Conservation (phyloP, 2,113 vertebrate species). For the Isichthys henryi region DNA sequence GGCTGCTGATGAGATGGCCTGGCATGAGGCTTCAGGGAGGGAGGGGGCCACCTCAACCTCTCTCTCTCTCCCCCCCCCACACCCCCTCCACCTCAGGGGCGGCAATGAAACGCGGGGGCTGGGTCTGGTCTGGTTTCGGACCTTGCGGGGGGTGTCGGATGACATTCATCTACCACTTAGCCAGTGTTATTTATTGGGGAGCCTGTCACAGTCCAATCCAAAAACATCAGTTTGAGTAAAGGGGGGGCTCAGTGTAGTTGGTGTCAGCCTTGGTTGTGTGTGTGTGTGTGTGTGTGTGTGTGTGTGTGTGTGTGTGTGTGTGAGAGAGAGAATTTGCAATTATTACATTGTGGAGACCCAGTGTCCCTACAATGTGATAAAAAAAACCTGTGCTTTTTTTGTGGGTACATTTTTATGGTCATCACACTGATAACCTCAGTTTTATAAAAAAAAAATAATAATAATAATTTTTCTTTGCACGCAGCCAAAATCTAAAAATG, state of each 20-base stretch:
- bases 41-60: neutral
- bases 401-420: too few species aligned
- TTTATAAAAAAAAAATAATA: too few species aligned
- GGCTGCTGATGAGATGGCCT: constrained; percentile 67
- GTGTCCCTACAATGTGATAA: neutral
- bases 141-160: neutral
- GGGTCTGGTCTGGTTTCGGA: neutral
- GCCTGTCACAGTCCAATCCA: neutral
- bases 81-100: neutral
- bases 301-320: neutral
- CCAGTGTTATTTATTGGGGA: neutral
- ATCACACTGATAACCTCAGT: too few species aligned
- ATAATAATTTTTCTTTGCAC: too few species aligned
- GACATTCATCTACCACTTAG: neutral
- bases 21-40: constrained; percentile 30
- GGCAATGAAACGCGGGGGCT: neutral
- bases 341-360: neutral
- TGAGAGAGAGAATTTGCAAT: too few species aligned
- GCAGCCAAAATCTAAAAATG: neutral
- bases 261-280: neutral
- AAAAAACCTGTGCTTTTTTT: too few species aligned
- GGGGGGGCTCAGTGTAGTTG: neutral
- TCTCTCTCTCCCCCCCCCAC: neutral
- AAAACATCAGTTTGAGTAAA: neutral
- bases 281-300: neutral